phyloP scores from a whole-genome alignment of 2,113 vertebrate genomes.

The Chaetodon trifascialis region DNA sequence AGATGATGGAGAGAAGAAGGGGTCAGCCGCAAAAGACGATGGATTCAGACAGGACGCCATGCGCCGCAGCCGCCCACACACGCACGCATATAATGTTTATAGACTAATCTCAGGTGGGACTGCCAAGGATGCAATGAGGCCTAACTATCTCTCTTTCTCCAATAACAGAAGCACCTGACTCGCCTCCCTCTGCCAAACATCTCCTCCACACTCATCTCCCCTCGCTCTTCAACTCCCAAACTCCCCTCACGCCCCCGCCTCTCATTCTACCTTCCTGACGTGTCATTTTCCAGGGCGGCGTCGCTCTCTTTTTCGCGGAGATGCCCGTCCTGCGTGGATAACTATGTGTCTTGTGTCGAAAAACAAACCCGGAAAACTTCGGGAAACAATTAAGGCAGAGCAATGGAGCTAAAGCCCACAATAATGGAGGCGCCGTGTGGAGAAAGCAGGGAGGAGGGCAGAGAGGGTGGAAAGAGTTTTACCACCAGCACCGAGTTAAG shows the following conservation, averaged over 20 bases:
- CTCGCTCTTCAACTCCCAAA: constrained; percentile 31
- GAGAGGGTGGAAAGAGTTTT: constrained; percentile 31
- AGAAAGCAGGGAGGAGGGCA: constrained; percentile 40
- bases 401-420: constrained; percentile 75
- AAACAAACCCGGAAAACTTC: constrained; percentile 71
- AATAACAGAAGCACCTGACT: constrained; percentile 61
- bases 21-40: constrained; percentile 13
- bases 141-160: constrained; percentile 58
- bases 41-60: neutral
- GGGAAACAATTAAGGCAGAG: constrained; percentile 80
- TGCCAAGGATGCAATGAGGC: constrained; percentile 69
- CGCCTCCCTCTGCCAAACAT: constrained; percentile 48
- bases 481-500: constrained; percentile 51
- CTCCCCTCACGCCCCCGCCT: constrained; percentile 15
- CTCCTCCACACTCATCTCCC: constrained; percentile 30
- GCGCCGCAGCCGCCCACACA: neutral
- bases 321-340: constrained; percentile 18
- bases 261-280: constrained; percentile 7
- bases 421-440: constrained; percentile 74
- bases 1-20: constrained; percentile 29
- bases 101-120: constrained; percentile 57
- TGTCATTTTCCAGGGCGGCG: constrained; percentile 11
- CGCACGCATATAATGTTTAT: constrained; percentile 40
- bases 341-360: constrained; percentile 45
- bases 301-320: neutral